Conservation (phyloP, 2,797 vertebrate genomes). For the Gorsachius magnificus region DNA sequence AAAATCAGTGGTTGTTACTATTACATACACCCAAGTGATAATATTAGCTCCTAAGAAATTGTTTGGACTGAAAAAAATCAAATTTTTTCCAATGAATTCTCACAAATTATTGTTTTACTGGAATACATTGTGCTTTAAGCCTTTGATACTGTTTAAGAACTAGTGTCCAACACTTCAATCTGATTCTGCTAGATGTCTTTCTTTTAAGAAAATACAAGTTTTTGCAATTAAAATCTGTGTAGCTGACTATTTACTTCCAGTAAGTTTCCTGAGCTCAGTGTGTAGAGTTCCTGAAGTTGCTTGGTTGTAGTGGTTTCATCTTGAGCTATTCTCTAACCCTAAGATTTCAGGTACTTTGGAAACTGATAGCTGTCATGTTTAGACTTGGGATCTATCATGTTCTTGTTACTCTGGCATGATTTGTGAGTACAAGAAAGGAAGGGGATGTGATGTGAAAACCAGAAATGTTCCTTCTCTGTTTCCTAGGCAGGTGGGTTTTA, state of each 20-base stretch:
- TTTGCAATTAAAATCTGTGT: not conserved
- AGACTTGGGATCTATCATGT: not conserved
- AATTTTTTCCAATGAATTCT: not conserved
- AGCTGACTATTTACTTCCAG: not conserved
- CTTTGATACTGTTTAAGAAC: not conserved
- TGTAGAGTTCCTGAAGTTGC: not conserved
- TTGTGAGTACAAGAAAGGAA: not conserved
- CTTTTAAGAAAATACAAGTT: not conserved
- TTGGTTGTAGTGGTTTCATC: not conserved
- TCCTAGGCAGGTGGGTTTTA: not conserved
- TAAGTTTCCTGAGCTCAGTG: not conserved
- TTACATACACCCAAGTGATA: not conserved
- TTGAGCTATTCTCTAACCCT: not conserved
- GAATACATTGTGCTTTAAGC: not conserved
- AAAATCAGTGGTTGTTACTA: not conserved
- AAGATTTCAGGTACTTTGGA: not conserved
- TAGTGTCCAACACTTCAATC: not conserved
- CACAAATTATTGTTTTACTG: not conserved
- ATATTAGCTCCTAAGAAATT: not conserved
- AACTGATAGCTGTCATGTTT: not conserved
- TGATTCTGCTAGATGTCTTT: not conserved
- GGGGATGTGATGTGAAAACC: not conserved
- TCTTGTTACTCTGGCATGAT: not conserved
- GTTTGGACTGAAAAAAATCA: not conserved
- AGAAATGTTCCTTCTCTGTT: not conserved